phyloP scores from a whole-genome alignment of 2,888 invertebrate genomes.

The Dorcus parallelipipedus region DNA sequence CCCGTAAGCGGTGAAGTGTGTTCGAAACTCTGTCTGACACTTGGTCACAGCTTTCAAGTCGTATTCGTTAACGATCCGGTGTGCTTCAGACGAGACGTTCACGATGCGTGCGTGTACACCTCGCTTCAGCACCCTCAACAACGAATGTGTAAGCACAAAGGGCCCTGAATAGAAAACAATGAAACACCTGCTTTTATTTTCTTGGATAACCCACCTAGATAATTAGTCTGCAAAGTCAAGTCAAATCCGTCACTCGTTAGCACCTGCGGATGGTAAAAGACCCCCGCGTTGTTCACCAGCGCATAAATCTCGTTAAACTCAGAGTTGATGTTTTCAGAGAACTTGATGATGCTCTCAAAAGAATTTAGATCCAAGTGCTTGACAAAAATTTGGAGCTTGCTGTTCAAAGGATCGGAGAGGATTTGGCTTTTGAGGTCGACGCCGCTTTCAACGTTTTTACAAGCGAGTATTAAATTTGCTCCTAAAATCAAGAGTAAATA shows the following conservation, averaged over 20 bases:
- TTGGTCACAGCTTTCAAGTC: conserved; percentile 38
- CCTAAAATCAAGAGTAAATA: conserved; percentile 34
- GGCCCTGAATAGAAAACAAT: conserved; percentile 37
- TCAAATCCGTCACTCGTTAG: conserved; percentile 54
- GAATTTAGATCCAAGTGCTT: conserved; percentile 45
- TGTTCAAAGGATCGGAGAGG: conserved; percentile 29
- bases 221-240: conserved; percentile 55
- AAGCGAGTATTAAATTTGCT: conserved; percentile 55
- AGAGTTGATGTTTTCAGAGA: conserved; percentile 38
- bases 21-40: conserved; percentile 38
- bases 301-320: conserved; percentile 46
- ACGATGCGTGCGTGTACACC: conserved; percentile 49
- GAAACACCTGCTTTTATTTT: not conserved
- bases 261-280: conserved; percentile 52
- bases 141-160: conserved; percentile 49
- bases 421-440: conserved; percentile 49
- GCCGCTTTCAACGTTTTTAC: conserved; percentile 51
- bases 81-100: conserved; percentile 50
- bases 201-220: conserved; percentile 46
- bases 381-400: conserved; percentile 35
- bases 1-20: conserved; percentile 44
- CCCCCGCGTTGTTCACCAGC: conserved; percentile 55
- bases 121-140: conserved; percentile 46
- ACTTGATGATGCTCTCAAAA: conserved; percentile 42
- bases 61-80: conserved; percentile 41